Evolutionary conservation across 2,113 vertebrate species (phyloP).

Genomic region (Gymnocephalus cernua): DNA sequence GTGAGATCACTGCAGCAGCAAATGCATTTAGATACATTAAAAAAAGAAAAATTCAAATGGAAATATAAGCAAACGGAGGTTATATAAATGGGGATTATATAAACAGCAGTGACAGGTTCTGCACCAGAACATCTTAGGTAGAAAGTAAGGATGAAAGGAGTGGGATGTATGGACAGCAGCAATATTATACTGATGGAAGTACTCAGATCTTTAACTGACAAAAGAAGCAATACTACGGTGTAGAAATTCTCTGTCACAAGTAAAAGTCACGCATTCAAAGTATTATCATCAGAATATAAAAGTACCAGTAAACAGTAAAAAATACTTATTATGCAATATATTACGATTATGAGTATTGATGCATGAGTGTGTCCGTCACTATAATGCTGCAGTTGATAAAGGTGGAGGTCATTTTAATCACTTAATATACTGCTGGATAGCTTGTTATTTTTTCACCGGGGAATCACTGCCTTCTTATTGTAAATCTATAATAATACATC

Average conservation of each 20-base stretch:
- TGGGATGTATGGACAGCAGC: not conserved
- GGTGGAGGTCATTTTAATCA: not conserved
- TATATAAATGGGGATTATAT: conserved; percentile 40
- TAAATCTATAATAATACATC: not conserved
- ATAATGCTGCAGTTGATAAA: not conserved
- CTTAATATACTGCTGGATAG: not conserved
- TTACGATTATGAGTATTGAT: not conserved
- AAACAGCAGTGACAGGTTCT: conserved; percentile 30
- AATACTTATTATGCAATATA: not conserved
- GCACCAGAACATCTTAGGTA: not conserved
- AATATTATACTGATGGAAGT: not conserved
- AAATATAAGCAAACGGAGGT: conserved; percentile 19
- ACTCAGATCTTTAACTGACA: not conserved
- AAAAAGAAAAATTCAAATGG: conserved; percentile 26
- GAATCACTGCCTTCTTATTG: not conserved
- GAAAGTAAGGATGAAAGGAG: conserved; percentile 9
- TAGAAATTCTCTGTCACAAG: not conserved
- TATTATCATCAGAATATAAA: not conserved
- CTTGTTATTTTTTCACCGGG: not conserved
- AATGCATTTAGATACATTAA: conserved; percentile 12
- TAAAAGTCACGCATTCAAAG: not conserved
- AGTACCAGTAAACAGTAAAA: not conserved
- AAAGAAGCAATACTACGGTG: not conserved
- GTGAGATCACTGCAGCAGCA: conserved; percentile 20
- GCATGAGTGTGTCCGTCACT: not conserved